These are phyloP conservation scores for Malthinus seriepunctatus DNA, from an alignment of 2,888 invertebrate species.

Conservation along the genomic window DNA sequence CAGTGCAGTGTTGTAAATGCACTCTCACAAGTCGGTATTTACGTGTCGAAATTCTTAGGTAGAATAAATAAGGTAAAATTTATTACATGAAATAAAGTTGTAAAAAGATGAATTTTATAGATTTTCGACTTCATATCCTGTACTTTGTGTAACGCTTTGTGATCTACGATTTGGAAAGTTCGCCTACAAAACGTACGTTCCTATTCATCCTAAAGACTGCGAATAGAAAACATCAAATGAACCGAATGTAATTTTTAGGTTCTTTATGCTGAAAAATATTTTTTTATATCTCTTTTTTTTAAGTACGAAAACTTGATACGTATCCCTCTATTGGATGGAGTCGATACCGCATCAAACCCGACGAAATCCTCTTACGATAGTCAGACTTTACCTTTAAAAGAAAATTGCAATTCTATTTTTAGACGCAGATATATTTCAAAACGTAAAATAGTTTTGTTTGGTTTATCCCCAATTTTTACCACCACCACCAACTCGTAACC, in stretches of 20 bases:
- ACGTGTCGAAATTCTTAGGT: no score
- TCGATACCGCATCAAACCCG: neutral
- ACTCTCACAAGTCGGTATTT: conserved; percentile 1
- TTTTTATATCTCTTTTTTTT: neutral
- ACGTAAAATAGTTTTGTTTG: no score
- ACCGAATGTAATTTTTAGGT: conserved; percentile 2
- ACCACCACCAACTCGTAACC: no score
- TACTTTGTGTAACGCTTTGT: conserved; percentile 13
- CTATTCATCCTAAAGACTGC: neutral
- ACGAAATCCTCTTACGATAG: conserved; percentile 12
- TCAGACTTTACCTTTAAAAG: neutral
- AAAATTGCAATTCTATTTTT: conserved; percentile 10
- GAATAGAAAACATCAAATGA: conserved; percentile 6
- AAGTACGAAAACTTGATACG: conserved; percentile 1
- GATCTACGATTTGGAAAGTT: conserved; percentile 17
- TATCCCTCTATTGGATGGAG: neutral
- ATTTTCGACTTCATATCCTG: conserved; percentile 13
- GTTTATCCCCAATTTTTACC: no score
- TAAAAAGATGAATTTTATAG: conserved; percentile 1
- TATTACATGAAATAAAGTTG: neutral
- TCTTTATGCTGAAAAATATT: conserved; percentile 1
- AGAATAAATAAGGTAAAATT: no score
- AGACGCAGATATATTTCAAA: neutral
- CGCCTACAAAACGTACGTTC: neutral
- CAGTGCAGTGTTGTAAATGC: no score